Percentiles rank a stretch among this genome's conserved stretches.
Evolutionary conservation across 1,140 invertebrate genomes (phyloP).

Genomic region (Cotesia typhae): DNA sequence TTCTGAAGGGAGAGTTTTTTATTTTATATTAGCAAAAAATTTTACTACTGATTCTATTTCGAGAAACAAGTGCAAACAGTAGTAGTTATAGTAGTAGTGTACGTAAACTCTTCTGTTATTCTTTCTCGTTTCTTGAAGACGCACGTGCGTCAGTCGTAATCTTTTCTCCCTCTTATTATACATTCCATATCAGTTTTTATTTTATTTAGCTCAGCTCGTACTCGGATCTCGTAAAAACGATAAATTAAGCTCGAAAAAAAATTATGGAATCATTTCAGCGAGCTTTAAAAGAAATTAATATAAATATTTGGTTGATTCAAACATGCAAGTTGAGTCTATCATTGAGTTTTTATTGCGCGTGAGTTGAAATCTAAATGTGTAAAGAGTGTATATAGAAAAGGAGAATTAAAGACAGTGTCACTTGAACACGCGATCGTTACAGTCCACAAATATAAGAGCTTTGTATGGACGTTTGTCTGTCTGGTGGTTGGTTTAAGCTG

Average conservation of each 20-base stretch:
- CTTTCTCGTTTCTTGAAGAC: slow-evolving; percentile 20
- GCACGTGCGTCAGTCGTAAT: slow-evolving; percentile 31
- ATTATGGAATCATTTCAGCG: too few relatives aligned
- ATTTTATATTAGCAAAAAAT: slow-evolving; percentile 8
- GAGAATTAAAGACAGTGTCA: slow-evolving; percentile 22
- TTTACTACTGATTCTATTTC: slow-evolving; percentile 41
- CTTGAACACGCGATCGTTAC: slow-evolving; percentile 38
- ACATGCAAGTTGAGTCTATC: not conserved
- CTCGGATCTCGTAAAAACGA: too few relatives aligned
- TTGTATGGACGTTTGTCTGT: not conserved
- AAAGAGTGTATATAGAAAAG: not conserved
- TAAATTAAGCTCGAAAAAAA: too few relatives aligned
- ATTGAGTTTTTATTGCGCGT: not conserved
- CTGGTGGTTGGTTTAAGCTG: slow-evolving; percentile 6
- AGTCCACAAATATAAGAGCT: slow-evolving; percentile 10
- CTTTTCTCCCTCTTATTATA: slow-evolving; percentile 1
- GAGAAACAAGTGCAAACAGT: slow-evolving; percentile 23
- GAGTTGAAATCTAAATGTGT: not conserved
- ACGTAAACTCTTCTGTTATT: slow-evolving; percentile 33
- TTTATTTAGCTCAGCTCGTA: not conserved
- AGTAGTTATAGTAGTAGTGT: slow-evolving; percentile 14
- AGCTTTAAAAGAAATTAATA: too few relatives aligned
- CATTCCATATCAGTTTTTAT: slow-evolving; percentile 8
- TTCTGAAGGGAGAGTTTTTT: slow-evolving; percentile 32
- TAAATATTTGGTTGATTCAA: not conserved